Evolutionary conservation across 2,888 invertebrate genomes (phyloP).

Genomic region (Agriopis leucophaearia): DNA sequence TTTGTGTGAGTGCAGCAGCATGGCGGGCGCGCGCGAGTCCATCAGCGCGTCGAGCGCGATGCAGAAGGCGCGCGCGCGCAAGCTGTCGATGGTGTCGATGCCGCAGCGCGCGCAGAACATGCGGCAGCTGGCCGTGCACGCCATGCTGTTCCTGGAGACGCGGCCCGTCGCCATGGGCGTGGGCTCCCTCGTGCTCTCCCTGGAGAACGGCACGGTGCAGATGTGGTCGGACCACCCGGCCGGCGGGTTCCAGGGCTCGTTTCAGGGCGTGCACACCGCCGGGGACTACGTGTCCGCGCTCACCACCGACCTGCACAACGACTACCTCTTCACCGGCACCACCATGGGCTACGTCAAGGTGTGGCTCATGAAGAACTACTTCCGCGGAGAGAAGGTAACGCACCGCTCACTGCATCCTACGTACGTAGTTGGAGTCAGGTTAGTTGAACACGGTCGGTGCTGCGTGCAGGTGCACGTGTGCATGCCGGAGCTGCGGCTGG

Average conservation of each 20-base stretch:
- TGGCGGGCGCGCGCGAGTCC: conserved; percentile 49
- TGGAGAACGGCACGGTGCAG: conserved; percentile 92
- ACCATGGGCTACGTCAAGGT: conserved; percentile 92
- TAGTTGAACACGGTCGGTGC: too few species aligned
- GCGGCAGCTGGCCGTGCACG: conserved; percentile 87
- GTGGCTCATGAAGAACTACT: conserved; percentile 91
- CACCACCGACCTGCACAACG: conserved; percentile 89
- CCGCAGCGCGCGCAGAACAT: conserved; percentile 71
- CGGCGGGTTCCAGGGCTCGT: conserved; percentile 87
- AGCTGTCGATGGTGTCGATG: conserved; percentile 75
- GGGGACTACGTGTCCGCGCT: conserved; percentile 89
- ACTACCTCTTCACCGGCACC: conserved; percentile 90
- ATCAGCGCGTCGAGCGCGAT: conserved; percentile 61
- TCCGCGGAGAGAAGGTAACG: conserved; percentile 73
- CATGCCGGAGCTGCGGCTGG: conserved; percentile 88
- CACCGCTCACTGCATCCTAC: background rate
- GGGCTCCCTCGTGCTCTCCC: conserved; percentile 89
- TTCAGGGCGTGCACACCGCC: conserved; percentile 87
- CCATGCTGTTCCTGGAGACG: conserved; percentile 88
- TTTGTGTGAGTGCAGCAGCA: background rate
- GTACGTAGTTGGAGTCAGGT: too few species aligned
- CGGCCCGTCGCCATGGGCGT: conserved; percentile 74
- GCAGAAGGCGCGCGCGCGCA: conserved; percentile 72
- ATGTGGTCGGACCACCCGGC: conserved; percentile 93
- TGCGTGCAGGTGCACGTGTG: conserved; percentile 79